Percentiles rank a stretch among this genome's conserved stretches.
Evolutionary conservation across 2,888 invertebrate genomes (phyloP).

Genomic region (Eupithecia centaureata): DNA sequence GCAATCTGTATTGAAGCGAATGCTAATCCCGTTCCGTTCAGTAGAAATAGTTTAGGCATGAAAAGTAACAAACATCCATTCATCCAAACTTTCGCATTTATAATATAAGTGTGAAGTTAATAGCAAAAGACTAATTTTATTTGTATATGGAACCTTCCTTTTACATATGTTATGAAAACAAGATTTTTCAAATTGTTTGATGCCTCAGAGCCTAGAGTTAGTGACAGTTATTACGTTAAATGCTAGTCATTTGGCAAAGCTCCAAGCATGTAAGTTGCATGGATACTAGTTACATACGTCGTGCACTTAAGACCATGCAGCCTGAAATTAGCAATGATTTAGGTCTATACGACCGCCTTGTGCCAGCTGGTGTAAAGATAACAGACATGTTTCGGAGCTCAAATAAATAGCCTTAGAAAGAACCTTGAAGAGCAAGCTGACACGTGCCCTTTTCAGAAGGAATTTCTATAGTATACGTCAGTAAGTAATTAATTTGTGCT

Average conservation of each 20-base stretch:
- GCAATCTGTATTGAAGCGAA: too few relatives aligned
- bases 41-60: too few relatives aligned
- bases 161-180: too few relatives aligned
- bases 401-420: background rate
- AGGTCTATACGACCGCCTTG: background rate
- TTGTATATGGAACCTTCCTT: too few relatives aligned
- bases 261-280: conserved; percentile 29
- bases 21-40: too few relatives aligned
- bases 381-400: background rate
- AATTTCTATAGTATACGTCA: background rate
- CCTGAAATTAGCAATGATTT: conserved; percentile 11
- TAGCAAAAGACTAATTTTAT: too few relatives aligned
- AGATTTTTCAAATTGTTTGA: too few relatives aligned
- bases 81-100: too few relatives aligned
- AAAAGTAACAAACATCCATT: too few relatives aligned
- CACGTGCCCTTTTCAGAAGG: background rate
- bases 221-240: conserved; percentile 21
- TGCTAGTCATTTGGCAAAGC: conserved; percentile 33
- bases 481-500: background rate
- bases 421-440: background rate
- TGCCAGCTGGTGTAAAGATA: background rate
- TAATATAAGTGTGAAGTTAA: too few relatives aligned
- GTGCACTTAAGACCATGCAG: conserved; percentile 12
- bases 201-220: conserved; percentile 16
- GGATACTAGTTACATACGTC: conserved; percentile 22